These are phyloP conservation scores for Apocheima hispidaria DNA, from an alignment of 2,888 invertebrate genomes.

Conservation along the genomic window DNA sequence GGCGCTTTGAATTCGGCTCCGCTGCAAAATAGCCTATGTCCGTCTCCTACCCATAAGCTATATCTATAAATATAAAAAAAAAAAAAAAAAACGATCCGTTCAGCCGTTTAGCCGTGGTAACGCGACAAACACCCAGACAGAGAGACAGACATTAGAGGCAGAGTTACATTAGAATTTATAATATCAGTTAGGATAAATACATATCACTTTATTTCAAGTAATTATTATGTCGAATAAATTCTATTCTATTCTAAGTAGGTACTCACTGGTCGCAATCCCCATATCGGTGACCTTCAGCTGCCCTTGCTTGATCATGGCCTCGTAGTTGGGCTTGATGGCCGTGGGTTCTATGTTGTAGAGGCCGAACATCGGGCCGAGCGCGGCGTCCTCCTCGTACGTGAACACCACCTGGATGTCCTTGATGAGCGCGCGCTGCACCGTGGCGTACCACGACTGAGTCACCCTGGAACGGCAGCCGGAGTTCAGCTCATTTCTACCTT, in stretches of 20 bases:
- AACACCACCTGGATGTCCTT: slow-evolving; percentile 94
- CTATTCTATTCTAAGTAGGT: neutral
- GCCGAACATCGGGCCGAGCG: slow-evolving; percentile 92
- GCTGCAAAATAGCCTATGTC: too few species aligned
- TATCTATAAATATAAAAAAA: too few species aligned
- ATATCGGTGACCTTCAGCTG: slow-evolving; percentile 93
- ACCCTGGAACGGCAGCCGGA: slow-evolving; percentile 58
- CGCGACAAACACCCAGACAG: too few species aligned
- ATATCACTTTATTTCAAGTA: too few species aligned
- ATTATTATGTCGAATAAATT: too few species aligned
- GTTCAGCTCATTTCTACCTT: neutral
- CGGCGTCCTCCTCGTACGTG: slow-evolving; percentile 89
- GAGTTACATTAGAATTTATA: too few species aligned
- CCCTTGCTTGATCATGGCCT: slow-evolving; percentile 94
- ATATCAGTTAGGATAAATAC: too few species aligned
- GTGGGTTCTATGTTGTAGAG: slow-evolving; percentile 91
- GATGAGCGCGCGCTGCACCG: slow-evolving; percentile 90
- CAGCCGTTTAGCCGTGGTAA: too few species aligned
- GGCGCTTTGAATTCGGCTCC: too few species aligned
- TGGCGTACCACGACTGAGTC: slow-evolving; percentile 90
- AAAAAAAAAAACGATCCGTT: too few species aligned
- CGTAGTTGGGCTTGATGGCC: slow-evolving; percentile 94
- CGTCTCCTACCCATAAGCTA: too few species aligned
- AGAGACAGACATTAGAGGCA: too few species aligned
- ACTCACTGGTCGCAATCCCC: slow-evolving; percentile 92